Evolutionary conservation across 2,113 vertebrate species (phyloP).

Genomic region (Sigmodon hispidus): DNA sequence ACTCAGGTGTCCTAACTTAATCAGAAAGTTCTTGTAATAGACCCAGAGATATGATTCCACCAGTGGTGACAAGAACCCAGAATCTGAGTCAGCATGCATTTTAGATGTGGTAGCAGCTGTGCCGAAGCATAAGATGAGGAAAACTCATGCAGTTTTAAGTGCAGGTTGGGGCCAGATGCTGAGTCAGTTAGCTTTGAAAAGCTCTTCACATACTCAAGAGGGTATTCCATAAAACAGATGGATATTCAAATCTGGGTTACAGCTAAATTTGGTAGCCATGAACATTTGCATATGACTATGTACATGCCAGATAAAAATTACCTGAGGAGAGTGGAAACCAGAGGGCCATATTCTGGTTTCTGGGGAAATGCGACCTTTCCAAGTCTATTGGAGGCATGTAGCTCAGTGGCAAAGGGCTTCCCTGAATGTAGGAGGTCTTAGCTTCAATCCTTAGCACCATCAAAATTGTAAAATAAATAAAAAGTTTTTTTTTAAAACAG

Average conservation of each 20-base stretch:
- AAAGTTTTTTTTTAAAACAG: background rate
- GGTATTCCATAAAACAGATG: background rate
- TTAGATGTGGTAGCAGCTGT: background rate
- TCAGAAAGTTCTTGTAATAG: background rate
- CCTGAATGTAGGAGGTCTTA: background rate
- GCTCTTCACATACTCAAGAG: background rate
- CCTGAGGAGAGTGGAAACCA: background rate
- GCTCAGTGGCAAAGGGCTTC: background rate
- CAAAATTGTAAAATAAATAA: background rate
- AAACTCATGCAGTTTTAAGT: background rate
- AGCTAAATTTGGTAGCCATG: background rate
- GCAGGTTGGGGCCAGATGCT: background rate
- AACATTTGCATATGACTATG: background rate
- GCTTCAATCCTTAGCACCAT: background rate
- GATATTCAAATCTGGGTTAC: background rate
- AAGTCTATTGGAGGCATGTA: background rate
- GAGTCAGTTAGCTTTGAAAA: background rate
- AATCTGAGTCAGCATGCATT: background rate
- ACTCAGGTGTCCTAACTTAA: background rate
- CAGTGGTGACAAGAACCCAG: background rate
- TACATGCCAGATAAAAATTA: constrained; percentile 37
- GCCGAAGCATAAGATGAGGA: background rate
- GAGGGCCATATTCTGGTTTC: background rate
- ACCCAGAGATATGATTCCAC: background rate
- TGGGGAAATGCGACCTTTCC: background rate